phyloP scores from a whole-genome alignment of 2,797 vertebrate species.

The Linurgus olivaceus region DNA sequence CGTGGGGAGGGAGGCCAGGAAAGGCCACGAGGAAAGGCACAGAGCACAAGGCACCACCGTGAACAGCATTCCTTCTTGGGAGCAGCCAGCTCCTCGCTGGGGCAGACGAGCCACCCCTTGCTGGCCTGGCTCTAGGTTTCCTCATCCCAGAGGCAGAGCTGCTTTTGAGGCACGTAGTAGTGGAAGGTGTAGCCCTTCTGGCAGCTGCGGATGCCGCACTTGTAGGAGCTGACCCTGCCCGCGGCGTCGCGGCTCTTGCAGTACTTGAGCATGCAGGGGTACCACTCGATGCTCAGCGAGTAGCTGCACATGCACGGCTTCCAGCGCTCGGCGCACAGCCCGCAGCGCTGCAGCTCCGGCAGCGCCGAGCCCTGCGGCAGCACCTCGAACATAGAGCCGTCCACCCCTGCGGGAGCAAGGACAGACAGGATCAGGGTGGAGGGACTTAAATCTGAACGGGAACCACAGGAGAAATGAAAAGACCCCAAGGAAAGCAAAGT shows the following conservation, averaged over 20 bases:
- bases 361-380: conserved; percentile 78
- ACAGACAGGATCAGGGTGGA: background rate
- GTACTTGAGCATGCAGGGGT: conserved; percentile 95
- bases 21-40: background rate
- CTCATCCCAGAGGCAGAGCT: conserved; percentile 95
- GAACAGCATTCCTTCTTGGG: background rate
- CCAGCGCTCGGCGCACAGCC: conserved; percentile 82
- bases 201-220: conserved; percentile 98
- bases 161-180: conserved; percentile 89
- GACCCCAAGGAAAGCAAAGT: too few relatives aligned
- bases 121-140: conserved; percentile 77
- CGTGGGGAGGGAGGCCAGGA: background rate
- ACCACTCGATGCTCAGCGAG: conserved; percentile 91
- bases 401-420: conserved; percentile 76
- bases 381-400: conserved; percentile 88
- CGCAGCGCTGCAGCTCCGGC: conserved; percentile 81
- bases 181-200: conserved; percentile 92
- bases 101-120: background rate
- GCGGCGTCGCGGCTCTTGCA: conserved; percentile 85
- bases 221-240: conserved; percentile 86
- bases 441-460: background rate
- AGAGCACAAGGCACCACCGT: background rate
- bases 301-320: conserved; percentile 89
- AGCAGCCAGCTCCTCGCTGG: background rate
- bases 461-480: fast-evolving